phyloP scores from a whole-genome alignment of 2,888 invertebrate species.

The Palloptera scutellata region DNA sequence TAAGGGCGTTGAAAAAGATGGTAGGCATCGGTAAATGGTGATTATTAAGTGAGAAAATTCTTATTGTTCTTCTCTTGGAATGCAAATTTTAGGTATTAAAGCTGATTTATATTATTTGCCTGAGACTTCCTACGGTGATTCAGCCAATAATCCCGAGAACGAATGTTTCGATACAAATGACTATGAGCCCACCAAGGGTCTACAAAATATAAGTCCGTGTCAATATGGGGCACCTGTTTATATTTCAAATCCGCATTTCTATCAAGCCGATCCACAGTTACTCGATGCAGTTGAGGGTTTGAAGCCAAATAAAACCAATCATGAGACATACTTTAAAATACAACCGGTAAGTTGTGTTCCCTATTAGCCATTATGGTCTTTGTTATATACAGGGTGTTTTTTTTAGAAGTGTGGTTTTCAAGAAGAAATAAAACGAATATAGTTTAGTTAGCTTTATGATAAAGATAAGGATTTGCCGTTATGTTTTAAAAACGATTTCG shows the following conservation, averaged over 20 bases:
- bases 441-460: too few relatives aligned
- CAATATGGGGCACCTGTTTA: slow-evolving; percentile 90
- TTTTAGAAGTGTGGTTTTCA: too few relatives aligned
- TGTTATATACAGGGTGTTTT: too few relatives aligned
- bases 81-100: slow-evolving; percentile 68
- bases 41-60: background rate
- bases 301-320: slow-evolving; percentile 72
- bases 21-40: slow-evolving; percentile 59
- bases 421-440: too few relatives aligned
- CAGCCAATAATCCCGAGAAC: slow-evolving; percentile 73
- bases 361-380: too few relatives aligned
- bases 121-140: slow-evolving; percentile 74
- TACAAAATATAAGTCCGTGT: slow-evolving; percentile 87
- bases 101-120: slow-evolving; percentile 79
- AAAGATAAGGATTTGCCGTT: too few relatives aligned
- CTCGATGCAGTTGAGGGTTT: slow-evolving; percentile 76
- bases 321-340: slow-evolving; percentile 83
- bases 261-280: slow-evolving; percentile 77
- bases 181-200: slow-evolving; percentile 75
- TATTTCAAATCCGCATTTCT: slow-evolving; percentile 89
- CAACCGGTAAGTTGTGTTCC: slow-evolving; percentile 72
- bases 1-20: slow-evolving; percentile 75
- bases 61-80: background rate
- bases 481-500: too few relatives aligned
- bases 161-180: slow-evolving; percentile 75